These are phyloP conservation scores for Podotricha telesiphe DNA, from an alignment of 2,888 invertebrate species.

Conservation along the genomic window DNA sequence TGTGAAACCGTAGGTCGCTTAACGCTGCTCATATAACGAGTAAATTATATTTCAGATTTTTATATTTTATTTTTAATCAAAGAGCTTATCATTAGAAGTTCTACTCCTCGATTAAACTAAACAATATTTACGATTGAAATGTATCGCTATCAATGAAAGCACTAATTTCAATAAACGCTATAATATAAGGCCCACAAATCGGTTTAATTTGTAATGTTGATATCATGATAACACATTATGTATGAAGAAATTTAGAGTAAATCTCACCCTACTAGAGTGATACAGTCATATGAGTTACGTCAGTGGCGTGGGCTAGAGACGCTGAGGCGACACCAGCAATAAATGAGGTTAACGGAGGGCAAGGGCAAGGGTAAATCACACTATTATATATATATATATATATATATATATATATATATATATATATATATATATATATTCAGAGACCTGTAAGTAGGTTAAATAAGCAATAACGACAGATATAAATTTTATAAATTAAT, in stretches of 20 bases:
- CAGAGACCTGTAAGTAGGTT: slow-evolving; percentile 17
- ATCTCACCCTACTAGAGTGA: not conserved
- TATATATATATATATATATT: too few species aligned
- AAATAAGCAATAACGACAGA: not conserved
- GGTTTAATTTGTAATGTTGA: not conserved
- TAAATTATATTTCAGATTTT: not conserved
- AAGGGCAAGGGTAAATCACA: slow-evolving; percentile 28
- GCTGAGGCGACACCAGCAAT: not conserved
- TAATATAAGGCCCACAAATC: too few species aligned
- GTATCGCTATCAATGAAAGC: too few species aligned
- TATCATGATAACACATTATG: not conserved
- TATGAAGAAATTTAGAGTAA: not conserved
- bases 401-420: too few species aligned
- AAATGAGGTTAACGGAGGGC: slow-evolving; percentile 19
- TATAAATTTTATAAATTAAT: not conserved
- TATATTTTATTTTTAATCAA: not conserved
- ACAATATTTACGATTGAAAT: too few species aligned
- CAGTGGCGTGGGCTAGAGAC: slow-evolving; percentile 22
- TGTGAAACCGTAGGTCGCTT: slow-evolving; percentile 14
- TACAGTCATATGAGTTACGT: slow-evolving; percentile 12
- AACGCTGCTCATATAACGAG: slow-evolving; percentile 1
- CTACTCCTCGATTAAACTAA: too few species aligned
- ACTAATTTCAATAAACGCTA: too few species aligned
- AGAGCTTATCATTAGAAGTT: not conserved
- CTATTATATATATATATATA: too few species aligned